Evolutionary conservation across 2,113 vertebrate genomes (phyloP), one percentile per base, ranked within the genome.

Genomic region (Diphyllodes magnificus): DNA sequence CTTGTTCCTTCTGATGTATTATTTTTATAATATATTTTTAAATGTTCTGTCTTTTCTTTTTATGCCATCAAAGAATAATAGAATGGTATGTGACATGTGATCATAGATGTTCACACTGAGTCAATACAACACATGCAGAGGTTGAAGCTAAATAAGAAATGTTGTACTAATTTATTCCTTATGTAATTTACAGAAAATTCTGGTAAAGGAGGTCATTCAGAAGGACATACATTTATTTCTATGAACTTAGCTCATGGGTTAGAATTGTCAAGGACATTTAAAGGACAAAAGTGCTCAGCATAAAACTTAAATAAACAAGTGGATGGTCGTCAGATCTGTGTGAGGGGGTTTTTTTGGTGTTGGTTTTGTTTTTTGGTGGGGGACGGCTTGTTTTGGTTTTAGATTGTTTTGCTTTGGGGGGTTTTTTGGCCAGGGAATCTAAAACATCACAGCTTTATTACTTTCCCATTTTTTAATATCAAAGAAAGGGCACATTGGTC

Each of bases 21-120:
- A 81, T 98, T 98, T 98, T 97, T 97, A 79, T 92, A 95, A 95
- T 69, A 88, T 79, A 96, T 96, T 97, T 94, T 96, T 78, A 24
- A 96, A 84, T 68, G 76, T 88, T 87, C 81, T 86, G 40, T 71
- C 61, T 65, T 94, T 81, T 82, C 50, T 84, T 94, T 90, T 70
- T 71, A 69, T 90, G 94, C 91, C 96, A 97, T 87, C 92, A 90
- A 82, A 97, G 94, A 97, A 96, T 95, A 98, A 97, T 95, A 97
- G 86, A 96, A 96, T 80, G 87, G 37, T 93, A 96, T 86, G 78
- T 96, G 92, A 85, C 87, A 63, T 82, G 63, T 66, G 89, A 97
- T 85, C 59, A 79, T 88, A 45, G n/a, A 92, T 78, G 39, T 88
- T 96, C 82, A 79, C 70, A 78, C 39, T 79, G 72, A 88, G 47